Base-by-base conservation (phyloP, 1,140 invertebrate species). In the Drosophila sp. region DNA sequence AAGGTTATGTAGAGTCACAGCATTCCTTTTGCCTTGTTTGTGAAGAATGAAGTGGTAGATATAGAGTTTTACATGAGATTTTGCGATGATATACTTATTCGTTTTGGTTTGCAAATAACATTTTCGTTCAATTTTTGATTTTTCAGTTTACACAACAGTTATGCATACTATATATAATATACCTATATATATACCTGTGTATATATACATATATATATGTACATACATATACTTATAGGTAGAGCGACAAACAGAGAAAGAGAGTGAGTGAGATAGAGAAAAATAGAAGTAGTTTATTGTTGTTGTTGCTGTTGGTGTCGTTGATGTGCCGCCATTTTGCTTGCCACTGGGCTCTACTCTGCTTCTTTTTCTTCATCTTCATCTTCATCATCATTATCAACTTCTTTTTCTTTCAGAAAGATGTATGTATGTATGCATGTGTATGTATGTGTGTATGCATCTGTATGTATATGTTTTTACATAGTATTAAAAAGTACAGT, bases 151-250 rank as follows among this genome's bases (percentile, higher is more conserved):
- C 56, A 72, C 56, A 58, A 76, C 74, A 76, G 74, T 76, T 73
- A 76, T 76, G 73, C 73, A 69, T 76, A 76, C 73, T 76, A 76
- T 47, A 47, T 47, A 60, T 63, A 60, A 66, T 7, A 33, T 54
- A 71, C 54, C 65, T 38, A 44, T 44, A 62, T 60, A 41, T 41
- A 50, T 44, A 72, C 58, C 54, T 40, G 40, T 33, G 32, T 40
- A 10, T 58, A 25, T 33, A 60, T 67, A 61, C 60, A 35, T 77
- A 62, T 63, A 62, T 63, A 57, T 76, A 27, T 74, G 33, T 40
- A n/a, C 32, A 5, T 47, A 40, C 6, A 8, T 56, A 32, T 73
- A 60, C 57, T 71, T 54, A 58, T 61, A 57, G 17, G 57, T 65
- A 56, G 32, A 67, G 58, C 57, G 17, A 47, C 6, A n/a, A 41